Evolutionary conservation across 1,140 invertebrate genomes (phyloP).

Genomic region (Chrysoperla carnea): DNA sequence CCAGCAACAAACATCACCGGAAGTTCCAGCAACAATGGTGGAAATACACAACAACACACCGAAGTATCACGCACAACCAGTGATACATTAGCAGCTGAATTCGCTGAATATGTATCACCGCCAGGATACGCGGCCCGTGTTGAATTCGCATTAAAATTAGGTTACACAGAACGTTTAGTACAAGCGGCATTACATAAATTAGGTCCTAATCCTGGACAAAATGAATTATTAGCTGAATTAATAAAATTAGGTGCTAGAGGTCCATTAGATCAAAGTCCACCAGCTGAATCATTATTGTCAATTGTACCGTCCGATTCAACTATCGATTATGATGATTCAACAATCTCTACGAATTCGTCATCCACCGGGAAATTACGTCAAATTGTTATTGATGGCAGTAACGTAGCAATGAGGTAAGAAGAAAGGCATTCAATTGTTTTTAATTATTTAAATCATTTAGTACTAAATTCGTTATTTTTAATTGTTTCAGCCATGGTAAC

Average conservation of each 20-base stretch:
- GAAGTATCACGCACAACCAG: slow-evolving; percentile 64
- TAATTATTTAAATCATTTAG: not conserved
- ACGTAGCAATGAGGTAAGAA: slow-evolving; percentile 91
- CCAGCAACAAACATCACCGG: slow-evolving; percentile 15
- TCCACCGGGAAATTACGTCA: slow-evolving; percentile 40
- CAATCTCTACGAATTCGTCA: slow-evolving; percentile 7
- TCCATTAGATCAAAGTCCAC: slow-evolving; percentile 15
- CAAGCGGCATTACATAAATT: slow-evolving; percentile 67
- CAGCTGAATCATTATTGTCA: slow-evolving; percentile 12
- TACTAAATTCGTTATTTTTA: not conserved
- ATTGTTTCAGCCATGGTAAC: slow-evolving; percentile 69
- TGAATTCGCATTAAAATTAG: slow-evolving; percentile 74
- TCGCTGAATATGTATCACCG: slow-evolving; percentile 54
- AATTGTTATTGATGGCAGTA: slow-evolving; percentile 93
- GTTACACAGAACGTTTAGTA: slow-evolving; percentile 75
- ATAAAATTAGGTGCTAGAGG: slow-evolving; percentile 49
- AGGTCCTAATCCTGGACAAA: slow-evolving; percentile 64
- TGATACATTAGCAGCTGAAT: slow-evolving; percentile 68
- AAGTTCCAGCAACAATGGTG: slow-evolving; percentile 18
- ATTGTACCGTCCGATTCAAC: slow-evolving; percentile 9
- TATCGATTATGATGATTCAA: slow-evolving; percentile 6
- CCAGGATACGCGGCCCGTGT: slow-evolving; percentile 31
- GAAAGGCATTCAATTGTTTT: slow-evolving; percentile 7
- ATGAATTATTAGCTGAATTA: slow-evolving; percentile 69
- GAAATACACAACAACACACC: slow-evolving; percentile 28